Conservation (phyloP, 2,113 vertebrate species). For the Petrocephalus microphthalmus region DNA sequence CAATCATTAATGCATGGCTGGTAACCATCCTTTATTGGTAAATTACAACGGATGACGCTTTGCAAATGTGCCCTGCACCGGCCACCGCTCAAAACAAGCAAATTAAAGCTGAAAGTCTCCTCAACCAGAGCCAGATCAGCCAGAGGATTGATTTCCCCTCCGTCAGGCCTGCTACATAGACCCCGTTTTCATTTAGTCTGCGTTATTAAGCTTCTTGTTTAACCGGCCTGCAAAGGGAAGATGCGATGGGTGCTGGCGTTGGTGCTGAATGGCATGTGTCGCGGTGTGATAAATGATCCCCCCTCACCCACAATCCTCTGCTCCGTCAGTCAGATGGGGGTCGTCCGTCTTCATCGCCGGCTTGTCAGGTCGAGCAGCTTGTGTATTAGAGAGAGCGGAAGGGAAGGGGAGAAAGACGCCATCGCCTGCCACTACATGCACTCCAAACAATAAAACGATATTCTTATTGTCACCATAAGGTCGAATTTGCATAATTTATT, state of each 20-base stretch:
- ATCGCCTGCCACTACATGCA: constrained; percentile 34
- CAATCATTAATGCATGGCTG: constrained; percentile 60
- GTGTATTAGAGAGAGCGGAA: constrained; percentile 24
- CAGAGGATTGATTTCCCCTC: constrained; percentile 85
- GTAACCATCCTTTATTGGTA: constrained; percentile 66
- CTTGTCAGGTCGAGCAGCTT: constrained; percentile 79
- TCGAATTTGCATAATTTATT: constrained; percentile 85
- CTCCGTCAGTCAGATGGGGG: constrained; percentile 94
- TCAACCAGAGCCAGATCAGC: constrained; percentile 66
- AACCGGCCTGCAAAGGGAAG: constrained; percentile 56
- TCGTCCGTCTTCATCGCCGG: constrained; percentile 96
- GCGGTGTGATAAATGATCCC: constrained; percentile 96
- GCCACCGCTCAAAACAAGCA: constrained; percentile 50
- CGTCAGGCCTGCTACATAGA: constrained; percentile 78
- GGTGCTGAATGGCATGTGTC: constrained; percentile 96
- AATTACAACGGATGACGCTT: constrained; percentile 78
- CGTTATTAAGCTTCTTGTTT: constrained; percentile 87
- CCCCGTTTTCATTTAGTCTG: constrained; percentile 89
- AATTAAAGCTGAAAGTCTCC: constrained; percentile 72
- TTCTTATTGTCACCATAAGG: constrained; percentile 60
- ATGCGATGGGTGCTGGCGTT: constrained; percentile 43
- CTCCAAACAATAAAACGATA: constrained; percentile 56
- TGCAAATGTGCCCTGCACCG: constrained; percentile 63
- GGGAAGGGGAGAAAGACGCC: background rate
- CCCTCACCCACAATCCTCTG: constrained; percentile 82